phyloP scores from a whole-genome alignment of 2,113 vertebrate species.

The Phocoena sinus region DNA sequence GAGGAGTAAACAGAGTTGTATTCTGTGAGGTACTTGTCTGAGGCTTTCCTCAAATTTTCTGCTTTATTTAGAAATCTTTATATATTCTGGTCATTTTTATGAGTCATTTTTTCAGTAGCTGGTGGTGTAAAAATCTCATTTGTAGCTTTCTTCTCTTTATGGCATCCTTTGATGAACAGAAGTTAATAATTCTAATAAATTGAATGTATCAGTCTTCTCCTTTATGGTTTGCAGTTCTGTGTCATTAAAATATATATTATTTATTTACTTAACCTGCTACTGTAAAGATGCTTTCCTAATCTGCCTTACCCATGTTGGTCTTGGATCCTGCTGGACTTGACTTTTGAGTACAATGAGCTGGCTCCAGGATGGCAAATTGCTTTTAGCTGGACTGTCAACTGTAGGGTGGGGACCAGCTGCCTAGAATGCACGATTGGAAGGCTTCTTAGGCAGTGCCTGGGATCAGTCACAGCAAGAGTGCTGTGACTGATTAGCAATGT shows the following conservation, averaged over 20 bases:
- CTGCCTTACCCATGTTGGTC: background rate
- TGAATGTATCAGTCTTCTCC: background rate
- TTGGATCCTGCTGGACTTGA: background rate
- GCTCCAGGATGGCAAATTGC: background rate
- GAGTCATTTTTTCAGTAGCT: background rate
- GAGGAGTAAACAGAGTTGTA: background rate
- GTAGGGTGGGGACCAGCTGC: background rate
- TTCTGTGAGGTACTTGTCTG: background rate
- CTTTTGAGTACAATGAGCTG: background rate
- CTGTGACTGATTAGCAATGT: background rate
- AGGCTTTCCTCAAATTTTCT: background rate
- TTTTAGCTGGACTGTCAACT: background rate
- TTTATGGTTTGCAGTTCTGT: background rate
- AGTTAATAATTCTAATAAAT: background rate
- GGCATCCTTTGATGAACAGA: background rate
- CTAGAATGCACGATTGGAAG: background rate
- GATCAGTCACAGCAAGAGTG: background rate
- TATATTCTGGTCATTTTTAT: background rate
- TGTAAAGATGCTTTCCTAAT: background rate
- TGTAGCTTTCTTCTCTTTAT: background rate
- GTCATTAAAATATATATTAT: background rate
- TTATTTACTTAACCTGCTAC: background rate
- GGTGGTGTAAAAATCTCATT: background rate
- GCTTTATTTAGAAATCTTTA: background rate
- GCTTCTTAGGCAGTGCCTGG: background rate